phyloP scores from a whole-genome alignment of 1,140 invertebrate genomes.

The Ephestia elutella region DNA sequence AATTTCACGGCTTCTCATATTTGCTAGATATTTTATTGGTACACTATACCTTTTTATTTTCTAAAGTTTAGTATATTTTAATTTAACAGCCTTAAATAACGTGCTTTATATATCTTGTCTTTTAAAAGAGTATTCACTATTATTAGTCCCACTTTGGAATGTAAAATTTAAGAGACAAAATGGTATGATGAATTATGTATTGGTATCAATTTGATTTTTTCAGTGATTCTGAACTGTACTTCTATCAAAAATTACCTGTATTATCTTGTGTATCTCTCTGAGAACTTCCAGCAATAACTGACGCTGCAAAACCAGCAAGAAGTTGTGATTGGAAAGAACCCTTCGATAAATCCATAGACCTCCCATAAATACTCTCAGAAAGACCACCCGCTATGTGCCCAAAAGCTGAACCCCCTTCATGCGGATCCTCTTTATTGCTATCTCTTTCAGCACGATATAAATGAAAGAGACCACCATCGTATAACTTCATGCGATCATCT shows the following conservation, averaged over 20 bases:
- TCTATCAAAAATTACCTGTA: constrained; percentile 30
- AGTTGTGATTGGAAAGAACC: constrained; percentile 63
- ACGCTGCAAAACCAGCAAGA: constrained; percentile 61
- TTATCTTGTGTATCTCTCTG: constrained; percentile 57
- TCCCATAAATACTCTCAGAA: constrained; percentile 57
- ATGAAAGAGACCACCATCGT: constrained; percentile 60
- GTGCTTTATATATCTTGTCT: too few species aligned
- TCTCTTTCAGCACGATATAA: constrained; percentile 58
- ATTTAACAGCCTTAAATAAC: too few species aligned
- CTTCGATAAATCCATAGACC: constrained; percentile 68
- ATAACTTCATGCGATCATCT: constrained; percentile 53
- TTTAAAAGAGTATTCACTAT: too few species aligned
- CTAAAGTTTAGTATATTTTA: background rate
- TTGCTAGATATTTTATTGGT: too few species aligned
- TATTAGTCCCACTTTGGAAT: too few species aligned
- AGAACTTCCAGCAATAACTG: constrained; percentile 55
- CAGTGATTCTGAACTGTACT: too few species aligned
- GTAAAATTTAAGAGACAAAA: too few species aligned
- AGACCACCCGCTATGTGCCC: constrained; percentile 37
- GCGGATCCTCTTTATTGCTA: constrained; percentile 38
- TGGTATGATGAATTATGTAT: too few species aligned
- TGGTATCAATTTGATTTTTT: too few species aligned
- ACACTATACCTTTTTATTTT: background rate
- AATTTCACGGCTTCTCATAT: too few species aligned
- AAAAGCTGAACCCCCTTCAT: constrained; percentile 35